A percentile compares a stretch with the other conserved stretches of the same genome.
phyloP scores from a whole-genome alignment of 2,888 invertebrate genomes.

The Sesia bembeciformis region DNA sequence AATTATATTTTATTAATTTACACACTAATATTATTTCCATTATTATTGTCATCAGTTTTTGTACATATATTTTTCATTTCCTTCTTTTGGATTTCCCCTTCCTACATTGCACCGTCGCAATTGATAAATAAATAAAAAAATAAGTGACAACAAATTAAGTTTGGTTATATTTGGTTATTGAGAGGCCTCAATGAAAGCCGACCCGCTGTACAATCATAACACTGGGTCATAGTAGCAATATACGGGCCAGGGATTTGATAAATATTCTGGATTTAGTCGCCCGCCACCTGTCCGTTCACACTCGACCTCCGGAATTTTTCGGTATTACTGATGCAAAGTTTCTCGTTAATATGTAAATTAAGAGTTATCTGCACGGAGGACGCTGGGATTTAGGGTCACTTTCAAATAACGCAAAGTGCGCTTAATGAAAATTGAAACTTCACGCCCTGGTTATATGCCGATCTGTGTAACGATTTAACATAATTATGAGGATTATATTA shows the following conservation, averaged over 20 bases:
- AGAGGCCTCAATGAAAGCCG: too few relatives aligned
- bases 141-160: too few relatives aligned
- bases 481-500: conserved; percentile 45
- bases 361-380: conserved; percentile 60
- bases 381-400: conserved; percentile 49
- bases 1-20: too few relatives aligned
- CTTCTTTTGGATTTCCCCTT: too few relatives aligned
- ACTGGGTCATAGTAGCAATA: not conserved
- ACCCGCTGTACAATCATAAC: too few relatives aligned
- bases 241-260: conserved; percentile 30
- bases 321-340: conserved; percentile 63
- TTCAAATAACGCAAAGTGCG: conserved; percentile 42
- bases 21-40: too few relatives aligned
- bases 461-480: conserved; percentile 56
- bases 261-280: conserved; percentile 41
- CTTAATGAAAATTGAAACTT: conserved; percentile 51
- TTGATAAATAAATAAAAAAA: too few relatives aligned
- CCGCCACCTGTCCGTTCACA: conserved; percentile 61
- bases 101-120: too few relatives aligned
- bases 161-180: too few relatives aligned
- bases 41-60: too few relatives aligned
- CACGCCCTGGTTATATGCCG: conserved; percentile 45
- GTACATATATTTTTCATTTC: too few relatives aligned
- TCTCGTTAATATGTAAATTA: conserved; percentile 72
- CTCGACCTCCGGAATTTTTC: conserved; percentile 57